Evolutionary conservation across 2,888 invertebrate genomes (phyloP), one percentile per base, ranked within the genome.

Genomic region (Callinectes sapidus): DNA sequence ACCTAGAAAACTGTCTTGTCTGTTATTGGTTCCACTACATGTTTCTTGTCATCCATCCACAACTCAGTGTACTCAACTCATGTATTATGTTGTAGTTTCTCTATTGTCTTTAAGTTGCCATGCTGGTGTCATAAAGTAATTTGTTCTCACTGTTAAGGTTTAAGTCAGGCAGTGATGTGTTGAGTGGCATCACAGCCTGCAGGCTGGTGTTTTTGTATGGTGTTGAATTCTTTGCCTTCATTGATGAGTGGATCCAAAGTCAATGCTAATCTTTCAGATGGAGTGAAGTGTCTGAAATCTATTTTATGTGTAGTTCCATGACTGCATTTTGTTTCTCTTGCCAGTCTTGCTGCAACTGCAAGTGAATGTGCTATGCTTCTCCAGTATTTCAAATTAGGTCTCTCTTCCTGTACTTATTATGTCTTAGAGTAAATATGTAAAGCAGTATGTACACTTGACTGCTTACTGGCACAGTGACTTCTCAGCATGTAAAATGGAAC

Each of bases 351-450:
- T 81, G 35, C 35, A 81, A 35, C 81, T 81, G 35, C 71, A 81
- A 81, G 81, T 81, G 81, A 32, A 35, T 81, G 35, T 71, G 81
- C 35, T 81, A 71, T 81, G 81, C 81, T 81, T 81, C 81, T 81
- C 81, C 35, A 81, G 35, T 81, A 81, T 81, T 32, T 81, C 16
- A 35, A 35, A 35, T 81, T 35, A 35, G 35, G 81, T 35, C 35
- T 18, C 16, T 81, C 81, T n/a, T 35, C 35, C n/a, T n/a, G n/a
- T 28, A 71, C 28, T 71, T n/a, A 61, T 61, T 23, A 71, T 71
- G 71, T 28, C 6, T 13, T 13, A 71, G n/a, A 28, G 71, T 71
- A 28, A 71, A 13, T n/a, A 10, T 28, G 10, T 81, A 14, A 81
- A 35, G 18, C 35, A 81, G 32, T 81, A 32, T 35, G 35, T n/a